Conservation (phyloP, 2,113 vertebrate genomes). For the Tympanuchus pallidicinctus region DNA sequence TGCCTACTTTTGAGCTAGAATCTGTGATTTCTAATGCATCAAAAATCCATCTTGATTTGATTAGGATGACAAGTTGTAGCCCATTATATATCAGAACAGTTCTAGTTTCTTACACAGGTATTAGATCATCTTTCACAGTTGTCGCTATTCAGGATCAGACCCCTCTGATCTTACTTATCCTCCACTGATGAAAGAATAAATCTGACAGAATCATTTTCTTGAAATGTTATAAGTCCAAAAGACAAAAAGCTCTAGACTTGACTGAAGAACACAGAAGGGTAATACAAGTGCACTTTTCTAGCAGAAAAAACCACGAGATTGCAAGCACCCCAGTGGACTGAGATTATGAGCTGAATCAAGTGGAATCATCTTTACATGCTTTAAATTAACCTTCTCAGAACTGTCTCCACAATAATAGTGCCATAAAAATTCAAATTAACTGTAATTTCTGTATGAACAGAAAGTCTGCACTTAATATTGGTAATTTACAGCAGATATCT, state of each 20-base stretch:
- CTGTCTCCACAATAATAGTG: conserved; percentile 28
- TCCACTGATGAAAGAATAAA: not conserved
- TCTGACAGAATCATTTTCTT: not conserved
- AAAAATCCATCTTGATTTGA: not conserved
- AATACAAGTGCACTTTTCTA: not conserved
- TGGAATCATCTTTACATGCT: conserved; percentile 43
- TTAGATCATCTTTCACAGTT: not conserved
- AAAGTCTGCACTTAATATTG: conserved; percentile 54
- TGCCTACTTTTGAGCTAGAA: not conserved
- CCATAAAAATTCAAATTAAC: conserved; percentile 70
- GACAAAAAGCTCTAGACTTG: not conserved
- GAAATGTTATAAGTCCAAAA: not conserved
- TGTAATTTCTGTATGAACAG: conserved; percentile 54
- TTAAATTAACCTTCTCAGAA: conserved; percentile 57
- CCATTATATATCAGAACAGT: not conserved
- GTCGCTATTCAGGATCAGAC: not conserved
- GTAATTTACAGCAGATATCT: conserved; percentile 69
- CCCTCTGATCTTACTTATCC: not conserved
- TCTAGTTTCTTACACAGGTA: not conserved
- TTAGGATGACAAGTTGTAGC: not conserved
- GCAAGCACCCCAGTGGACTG: not conserved
- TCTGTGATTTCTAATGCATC: not conserved
- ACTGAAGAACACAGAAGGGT: not conserved
- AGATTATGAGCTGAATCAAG: conserved; percentile 24
- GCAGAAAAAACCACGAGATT: not conserved